Evolutionary conservation across 2,888 invertebrate species (phyloP).

Genomic region (Panopea generosa): DNA sequence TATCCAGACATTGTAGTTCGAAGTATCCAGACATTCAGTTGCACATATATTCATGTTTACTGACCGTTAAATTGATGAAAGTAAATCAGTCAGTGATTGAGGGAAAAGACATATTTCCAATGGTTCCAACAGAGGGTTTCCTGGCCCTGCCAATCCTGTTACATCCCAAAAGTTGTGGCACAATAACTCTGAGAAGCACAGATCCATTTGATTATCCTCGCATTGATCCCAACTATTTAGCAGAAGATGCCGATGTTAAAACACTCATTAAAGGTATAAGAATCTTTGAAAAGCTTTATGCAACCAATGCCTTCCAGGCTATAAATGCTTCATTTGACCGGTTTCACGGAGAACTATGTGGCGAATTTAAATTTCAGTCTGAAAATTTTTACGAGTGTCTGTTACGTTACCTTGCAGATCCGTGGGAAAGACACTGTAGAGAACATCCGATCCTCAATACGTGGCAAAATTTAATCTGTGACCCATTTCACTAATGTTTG

Average conservation of each 20-base stretch:
- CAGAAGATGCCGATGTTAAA: conserved; percentile 78
- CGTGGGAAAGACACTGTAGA: conserved; percentile 33
- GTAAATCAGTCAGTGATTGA: conserved; percentile 5
- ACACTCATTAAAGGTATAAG: conserved; percentile 38
- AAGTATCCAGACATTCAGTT: conserved; percentile 47
- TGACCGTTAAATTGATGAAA: background rate
- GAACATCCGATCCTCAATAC: conserved; percentile 21
- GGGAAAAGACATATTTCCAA: conserved; percentile 18
- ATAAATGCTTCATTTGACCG: conserved; percentile 14
- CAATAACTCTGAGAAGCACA: conserved; percentile 90
- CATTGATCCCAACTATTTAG: conserved; percentile 96
- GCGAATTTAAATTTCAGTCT: conserved; percentile 12
- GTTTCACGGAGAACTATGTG: conserved; percentile 8
- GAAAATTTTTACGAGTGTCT: conserved; percentile 35
- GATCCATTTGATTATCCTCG: conserved; percentile 92
- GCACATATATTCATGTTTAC: conserved; percentile 17
- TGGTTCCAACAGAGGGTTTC: conserved; percentile 16
- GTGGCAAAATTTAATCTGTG: too few relatives aligned
- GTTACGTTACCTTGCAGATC: conserved; percentile 33
- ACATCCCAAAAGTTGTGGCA: conserved; percentile 91
- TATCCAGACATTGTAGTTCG: conserved; percentile 27
- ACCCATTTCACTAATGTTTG: too few relatives aligned
- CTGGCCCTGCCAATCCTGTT: conserved; percentile 26
- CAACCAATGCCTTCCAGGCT: conserved; percentile 25
- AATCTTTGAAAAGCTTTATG: conserved; percentile 11